These are phyloP conservation scores for Orgyia antiqua DNA, from an alignment of 2,888 invertebrate genomes.

Conservation along the genomic window DNA sequence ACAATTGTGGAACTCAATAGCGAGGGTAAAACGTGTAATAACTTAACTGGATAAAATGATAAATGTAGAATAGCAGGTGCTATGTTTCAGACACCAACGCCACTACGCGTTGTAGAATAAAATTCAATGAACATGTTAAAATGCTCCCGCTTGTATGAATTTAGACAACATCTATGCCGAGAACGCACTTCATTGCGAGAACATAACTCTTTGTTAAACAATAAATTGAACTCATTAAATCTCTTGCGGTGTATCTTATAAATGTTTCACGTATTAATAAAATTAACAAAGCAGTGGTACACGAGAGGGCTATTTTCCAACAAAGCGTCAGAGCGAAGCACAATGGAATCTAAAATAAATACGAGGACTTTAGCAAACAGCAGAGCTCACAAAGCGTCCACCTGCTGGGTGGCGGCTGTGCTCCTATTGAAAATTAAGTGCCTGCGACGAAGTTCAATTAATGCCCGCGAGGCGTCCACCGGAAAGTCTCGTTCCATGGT, in stretches of 20 bases:
- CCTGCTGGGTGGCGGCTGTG: constrained; percentile 47
- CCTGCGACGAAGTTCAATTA: constrained; percentile 56
- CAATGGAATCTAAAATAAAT: constrained; percentile 77
- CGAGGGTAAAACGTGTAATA: constrained; percentile 28
- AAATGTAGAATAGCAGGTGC: constrained; percentile 50
- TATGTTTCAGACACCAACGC: constrained; percentile 11
- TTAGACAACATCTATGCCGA: constrained; percentile 54
- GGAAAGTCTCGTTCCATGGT: constrained; percentile 26
- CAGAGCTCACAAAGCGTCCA: constrained; percentile 65
- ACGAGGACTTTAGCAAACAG: constrained; percentile 74
- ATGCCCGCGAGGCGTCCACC: constrained; percentile 45
- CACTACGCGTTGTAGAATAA: constrained; percentile 46
- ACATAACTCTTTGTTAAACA: constrained; percentile 69
- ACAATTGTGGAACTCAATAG: constrained; percentile 5
- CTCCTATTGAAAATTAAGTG: constrained; percentile 62
- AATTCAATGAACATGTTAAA: constrained; percentile 57
- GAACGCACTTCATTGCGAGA: constrained; percentile 55
- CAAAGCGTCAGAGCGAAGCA: constrained; percentile 66
- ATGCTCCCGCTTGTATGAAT: constrained; percentile 38
- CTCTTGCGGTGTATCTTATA: constrained; percentile 71
- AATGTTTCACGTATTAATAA: constrained; percentile 78
- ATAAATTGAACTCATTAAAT: constrained; percentile 77
- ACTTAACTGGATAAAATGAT: constrained; percentile 41
- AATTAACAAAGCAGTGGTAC: constrained; percentile 71
- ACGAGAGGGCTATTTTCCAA: constrained; percentile 68